These are phyloP conservation scores for Ostrea denselamellosa DNA, from an alignment of 1,140 invertebrate genomes.

Conservation along the genomic window DNA sequence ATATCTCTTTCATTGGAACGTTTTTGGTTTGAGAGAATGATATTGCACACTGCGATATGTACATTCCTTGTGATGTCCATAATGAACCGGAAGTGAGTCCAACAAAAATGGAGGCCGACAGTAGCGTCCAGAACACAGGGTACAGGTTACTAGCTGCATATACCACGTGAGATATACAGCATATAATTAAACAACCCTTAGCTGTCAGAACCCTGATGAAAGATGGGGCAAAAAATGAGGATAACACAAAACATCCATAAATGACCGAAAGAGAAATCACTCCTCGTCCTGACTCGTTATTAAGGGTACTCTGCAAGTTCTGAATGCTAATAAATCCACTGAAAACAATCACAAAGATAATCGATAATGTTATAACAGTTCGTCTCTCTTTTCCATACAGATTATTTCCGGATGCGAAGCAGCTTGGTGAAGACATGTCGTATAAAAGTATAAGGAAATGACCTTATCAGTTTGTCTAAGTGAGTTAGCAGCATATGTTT, in stretches of 20 bases:
- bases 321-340: slow-evolving; percentile 69
- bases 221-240: slow-evolving; percentile 58
- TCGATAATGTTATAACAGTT: slow-evolving; percentile 50
- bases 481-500: too few species aligned
- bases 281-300: slow-evolving; percentile 62
- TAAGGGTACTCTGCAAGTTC: slow-evolving; percentile 73
- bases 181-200: slow-evolving; percentile 58
- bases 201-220: slow-evolving; percentile 62
- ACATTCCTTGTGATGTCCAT: slow-evolving; percentile 67
- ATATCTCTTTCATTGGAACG: slow-evolving; percentile 56
- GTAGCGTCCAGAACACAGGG: slow-evolving; percentile 51
- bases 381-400: slow-evolving; percentile 27
- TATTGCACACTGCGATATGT: slow-evolving; percentile 65
- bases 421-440: too few species aligned
- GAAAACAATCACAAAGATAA: slow-evolving; percentile 63
- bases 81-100: slow-evolving; percentile 55
- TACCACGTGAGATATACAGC: slow-evolving; percentile 45
- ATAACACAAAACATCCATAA: slow-evolving; percentile 54
- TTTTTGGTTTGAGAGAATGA: slow-evolving; percentile 59
- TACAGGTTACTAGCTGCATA: slow-evolving; percentile 56
- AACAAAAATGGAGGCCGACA: slow-evolving; percentile 51
- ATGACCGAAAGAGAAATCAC: slow-evolving; percentile 55
- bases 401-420: background rate
- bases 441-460: too few species aligned
- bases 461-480: too few species aligned